Evolutionary conservation across 2,888 invertebrate species (phyloP).

Genomic region (Polymixis flavicincta): DNA sequence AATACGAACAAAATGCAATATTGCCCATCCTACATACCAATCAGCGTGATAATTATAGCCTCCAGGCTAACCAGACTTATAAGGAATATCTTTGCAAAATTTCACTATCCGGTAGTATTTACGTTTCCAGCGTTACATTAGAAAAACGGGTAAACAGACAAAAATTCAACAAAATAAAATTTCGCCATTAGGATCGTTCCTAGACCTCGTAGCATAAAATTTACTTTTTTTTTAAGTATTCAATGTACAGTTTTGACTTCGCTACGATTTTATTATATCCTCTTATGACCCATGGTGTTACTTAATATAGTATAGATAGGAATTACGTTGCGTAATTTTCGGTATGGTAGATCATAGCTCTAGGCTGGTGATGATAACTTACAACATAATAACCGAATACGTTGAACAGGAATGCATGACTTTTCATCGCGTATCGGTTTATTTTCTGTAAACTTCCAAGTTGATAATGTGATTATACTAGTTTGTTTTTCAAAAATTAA

Average conservation of each 20-base stretch:
- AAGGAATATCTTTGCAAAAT: neutral
- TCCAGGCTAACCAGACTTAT: neutral
- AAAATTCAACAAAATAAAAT: neutral
- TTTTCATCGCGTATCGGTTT: neutral
- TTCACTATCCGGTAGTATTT: neutral
- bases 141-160: neutral
- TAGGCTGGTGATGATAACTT: too few species aligned
- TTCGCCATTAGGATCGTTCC: neutral
- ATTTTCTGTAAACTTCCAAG: slow-evolving; percentile 8
- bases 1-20: neutral
- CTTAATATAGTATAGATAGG: neutral
- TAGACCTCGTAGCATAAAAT: neutral
- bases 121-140: too few species aligned
- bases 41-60: neutral
- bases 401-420: neutral
- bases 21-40: neutral
- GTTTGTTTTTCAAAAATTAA: neutral
- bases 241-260: neutral
- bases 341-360: neutral
- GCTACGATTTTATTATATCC: neutral
- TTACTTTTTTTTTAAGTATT: neutral
- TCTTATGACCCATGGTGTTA: neutral
- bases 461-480: neutral
- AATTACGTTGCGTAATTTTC: neutral
- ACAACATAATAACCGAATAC: neutral